phyloP scores from a whole-genome alignment of 1,140 invertebrate genomes.

The Antheraea pernyi region DNA sequence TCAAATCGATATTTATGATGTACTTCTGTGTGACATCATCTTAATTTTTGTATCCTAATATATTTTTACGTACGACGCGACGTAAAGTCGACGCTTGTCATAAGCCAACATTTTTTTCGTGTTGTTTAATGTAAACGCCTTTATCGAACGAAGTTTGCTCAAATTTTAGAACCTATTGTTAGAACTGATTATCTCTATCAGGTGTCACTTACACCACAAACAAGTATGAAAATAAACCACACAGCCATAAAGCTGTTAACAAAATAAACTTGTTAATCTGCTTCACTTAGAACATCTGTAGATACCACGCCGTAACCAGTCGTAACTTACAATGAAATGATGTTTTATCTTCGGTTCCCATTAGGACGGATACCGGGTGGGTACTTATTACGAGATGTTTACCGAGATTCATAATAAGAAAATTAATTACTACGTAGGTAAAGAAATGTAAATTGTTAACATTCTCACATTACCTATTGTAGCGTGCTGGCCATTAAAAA shows the following conservation, averaged over 20 bases:
- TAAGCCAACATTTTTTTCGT: no score
- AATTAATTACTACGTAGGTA: no score
- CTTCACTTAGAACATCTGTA: conserved; percentile 60
- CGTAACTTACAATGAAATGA: conserved; percentile 46
- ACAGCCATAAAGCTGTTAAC: conserved; percentile 67
- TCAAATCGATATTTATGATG: no score
- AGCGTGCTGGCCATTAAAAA: no score
- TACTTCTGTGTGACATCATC: no score
- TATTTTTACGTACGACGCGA: no score
- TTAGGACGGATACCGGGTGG: conserved; percentile 15
- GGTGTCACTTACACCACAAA: conserved; percentile 61
- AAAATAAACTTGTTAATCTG: conserved; percentile 71
- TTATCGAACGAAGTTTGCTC: background rate
- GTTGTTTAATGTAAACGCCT: no score
- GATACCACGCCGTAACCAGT: conserved; percentile 16
- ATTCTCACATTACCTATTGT: no score
- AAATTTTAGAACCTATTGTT: background rate
- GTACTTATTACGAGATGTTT: background rate
- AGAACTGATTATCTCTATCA: conserved; percentile 56
- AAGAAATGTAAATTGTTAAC: no score
- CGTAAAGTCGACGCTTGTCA: no score
- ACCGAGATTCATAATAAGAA: background rate
- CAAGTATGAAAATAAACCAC: conserved; percentile 64
- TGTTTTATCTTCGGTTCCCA: conserved; percentile 41
- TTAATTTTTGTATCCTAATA: no score